phyloP scores from a whole-genome alignment of 2,888 invertebrate genomes.

The Branchellion lobata region DNA sequence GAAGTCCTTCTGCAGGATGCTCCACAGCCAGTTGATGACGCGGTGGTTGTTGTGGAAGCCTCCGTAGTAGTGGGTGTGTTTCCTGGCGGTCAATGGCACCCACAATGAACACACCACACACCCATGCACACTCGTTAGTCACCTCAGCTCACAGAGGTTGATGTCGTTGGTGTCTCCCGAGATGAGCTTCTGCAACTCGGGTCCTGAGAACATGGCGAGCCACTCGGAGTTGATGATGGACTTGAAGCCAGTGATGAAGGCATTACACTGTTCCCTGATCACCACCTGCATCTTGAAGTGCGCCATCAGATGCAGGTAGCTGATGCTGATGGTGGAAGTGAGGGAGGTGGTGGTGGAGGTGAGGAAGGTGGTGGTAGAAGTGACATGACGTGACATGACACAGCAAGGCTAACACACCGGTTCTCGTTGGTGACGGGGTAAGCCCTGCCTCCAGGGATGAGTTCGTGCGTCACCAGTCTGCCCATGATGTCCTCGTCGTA shows the following conservation, averaged over 20 bases:
- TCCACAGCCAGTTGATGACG: conserved; percentile 98
- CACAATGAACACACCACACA: background rate
- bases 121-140: background rate
- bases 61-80: conserved; percentile 95
- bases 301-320: conserved; percentile 89
- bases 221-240: conserved; percentile 92
- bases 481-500: conserved; percentile 93
- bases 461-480: conserved; percentile 86
- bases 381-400: background rate
- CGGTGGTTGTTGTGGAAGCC: conserved; percentile 97
- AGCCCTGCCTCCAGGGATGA: conserved; percentile 90
- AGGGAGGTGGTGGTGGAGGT: background rate
- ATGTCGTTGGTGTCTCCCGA: conserved; percentile 92
- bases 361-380: background rate
- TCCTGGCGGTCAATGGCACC: conserved; percentile 53
- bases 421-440: conserved; percentile 93
- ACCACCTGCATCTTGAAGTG: conserved; percentile 97
- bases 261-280: conserved; percentile 92
- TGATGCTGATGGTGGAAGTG: conserved; percentile 70
- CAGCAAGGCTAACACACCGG: conserved; percentile 68
- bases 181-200: conserved; percentile 89
- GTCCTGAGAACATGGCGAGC: conserved; percentile 89
- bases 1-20: conserved; percentile 92
- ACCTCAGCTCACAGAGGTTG: conserved; percentile 70
- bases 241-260: conserved; percentile 92